Evolutionary conservation across 2,888 invertebrate species (phyloP).

Genomic region (Aspidiotus destructor): DNA sequence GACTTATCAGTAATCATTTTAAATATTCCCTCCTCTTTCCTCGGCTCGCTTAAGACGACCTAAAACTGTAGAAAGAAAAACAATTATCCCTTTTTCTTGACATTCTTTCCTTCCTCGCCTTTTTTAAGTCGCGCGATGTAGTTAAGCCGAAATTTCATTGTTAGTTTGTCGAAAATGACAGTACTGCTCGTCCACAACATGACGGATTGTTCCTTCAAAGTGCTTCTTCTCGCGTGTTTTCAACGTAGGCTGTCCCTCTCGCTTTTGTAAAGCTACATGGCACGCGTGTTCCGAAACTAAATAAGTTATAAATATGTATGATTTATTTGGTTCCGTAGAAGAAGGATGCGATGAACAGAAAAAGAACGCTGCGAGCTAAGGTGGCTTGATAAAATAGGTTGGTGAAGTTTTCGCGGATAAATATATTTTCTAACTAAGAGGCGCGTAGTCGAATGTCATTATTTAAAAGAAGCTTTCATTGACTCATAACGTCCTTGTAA

Average conservation of each 20-base stretch:
- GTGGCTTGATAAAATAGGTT: slow-evolving; percentile 11
- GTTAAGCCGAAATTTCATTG: slow-evolving; percentile 18
- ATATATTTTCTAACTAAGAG: too few species aligned
- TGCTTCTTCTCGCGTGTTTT: slow-evolving; percentile 4
- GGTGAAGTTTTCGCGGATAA: slow-evolving; percentile 3
- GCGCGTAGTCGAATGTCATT: too few species aligned
- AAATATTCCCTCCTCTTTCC: background rate
- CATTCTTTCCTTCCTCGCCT: too few species aligned
- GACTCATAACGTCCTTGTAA: too few species aligned
- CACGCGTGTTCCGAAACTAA: slow-evolving; percentile 2
- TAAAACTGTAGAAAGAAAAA: background rate
- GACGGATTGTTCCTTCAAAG: slow-evolving; percentile 20
- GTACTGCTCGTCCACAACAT: slow-evolving; percentile 17
- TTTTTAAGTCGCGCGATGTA: background rate
- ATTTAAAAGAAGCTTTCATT: too few species aligned
- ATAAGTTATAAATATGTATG: slow-evolving; percentile 33
- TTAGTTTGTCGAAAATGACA: slow-evolving; percentile 22
- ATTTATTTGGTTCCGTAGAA: slow-evolving; percentile 16
- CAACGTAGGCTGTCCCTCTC: background rate
- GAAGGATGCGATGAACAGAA: background rate
- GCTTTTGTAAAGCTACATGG: background rate
- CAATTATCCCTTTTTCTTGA: slow-evolving; percentile 2
- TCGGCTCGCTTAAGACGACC: background rate
- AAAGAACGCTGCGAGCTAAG: background rate
- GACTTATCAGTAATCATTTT: background rate